Base-by-base conservation (phyloP, 2,113 vertebrate species). In the Clarias gariepinus region DNA sequence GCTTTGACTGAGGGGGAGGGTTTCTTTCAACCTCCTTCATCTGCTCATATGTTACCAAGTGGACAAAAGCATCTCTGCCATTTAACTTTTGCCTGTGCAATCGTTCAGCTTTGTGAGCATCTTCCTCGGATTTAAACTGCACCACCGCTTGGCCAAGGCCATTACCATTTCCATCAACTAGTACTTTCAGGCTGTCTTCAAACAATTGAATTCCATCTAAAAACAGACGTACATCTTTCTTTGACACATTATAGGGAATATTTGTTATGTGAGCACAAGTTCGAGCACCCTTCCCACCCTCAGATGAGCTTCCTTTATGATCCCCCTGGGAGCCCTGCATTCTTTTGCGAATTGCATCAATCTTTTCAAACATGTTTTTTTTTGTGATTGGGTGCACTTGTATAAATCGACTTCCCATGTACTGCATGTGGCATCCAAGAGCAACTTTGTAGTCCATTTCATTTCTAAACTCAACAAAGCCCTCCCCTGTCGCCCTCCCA, bases 361-460 rank as follows among this genome's bases (percentile, higher is more conserved):
- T 97, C 91, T 99, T 99, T 94, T 99, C 98, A 92, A 98, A 92
- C 98, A 99, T 99, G 86, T 96, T 97, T 91, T 98, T 98, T 84
- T 97, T 97, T 92, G 95, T 97, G 90, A 99, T 97, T 25, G 98
- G 98, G 89, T 98, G 98, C 82, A 99, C 98, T 87, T 99, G 98
- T 91, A 99, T 99, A 89, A 99, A 99, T 52, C 98, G 96, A 91
- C 95, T 97, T 61, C 98, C 98, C 96, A 99, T 99, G 89, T 99
- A 99, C 87, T 99, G 98, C 95, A 99, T 99, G 92, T 99, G 98
- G 91, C 97, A 96, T 86, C 97, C 96, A 3, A 99, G 93, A 87
- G 98, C 98, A 89, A 94, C 93, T 92, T 99, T 99, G 91, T 98
- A 96, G 89, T 99, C 98, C 89, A 95, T 93, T 91, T 99, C 97